Percentiles rank a stretch among this genome's conserved stretches.
Conservation (phyloP, 2,113 vertebrate genomes). For the Neofelis nebulosa region DNA sequence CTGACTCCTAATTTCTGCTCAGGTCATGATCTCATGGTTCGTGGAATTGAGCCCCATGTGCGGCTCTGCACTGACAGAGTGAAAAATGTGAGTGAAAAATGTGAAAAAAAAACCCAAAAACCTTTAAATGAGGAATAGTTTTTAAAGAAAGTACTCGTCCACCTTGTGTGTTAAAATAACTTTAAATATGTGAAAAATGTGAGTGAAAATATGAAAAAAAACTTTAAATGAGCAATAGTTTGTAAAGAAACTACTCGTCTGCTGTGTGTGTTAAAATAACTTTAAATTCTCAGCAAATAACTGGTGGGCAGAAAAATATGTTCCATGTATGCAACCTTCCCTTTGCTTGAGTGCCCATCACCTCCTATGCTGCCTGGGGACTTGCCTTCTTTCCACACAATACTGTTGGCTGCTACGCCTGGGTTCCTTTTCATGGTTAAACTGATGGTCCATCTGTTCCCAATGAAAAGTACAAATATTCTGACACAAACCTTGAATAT, state of each 20-base stretch:
- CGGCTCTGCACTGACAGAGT: background rate
- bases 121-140: background rate
- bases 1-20: background rate
- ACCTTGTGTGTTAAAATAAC: background rate
- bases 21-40: background rate
- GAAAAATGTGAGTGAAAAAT: no score
- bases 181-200: background rate
- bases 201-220: no score
- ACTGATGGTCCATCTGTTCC: constrained; percentile 50
- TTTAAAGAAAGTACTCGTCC: background rate
- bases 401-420: background rate
- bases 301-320: background rate
- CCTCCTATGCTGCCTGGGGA: background rate
- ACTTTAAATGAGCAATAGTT: background rate
- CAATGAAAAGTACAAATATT: constrained; percentile 50
- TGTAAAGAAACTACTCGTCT: background rate
- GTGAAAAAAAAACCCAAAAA: no score
- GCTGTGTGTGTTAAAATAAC: background rate
- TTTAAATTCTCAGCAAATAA: background rate
- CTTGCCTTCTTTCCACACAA: background rate
- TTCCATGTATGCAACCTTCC: background rate
- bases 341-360: background rate
- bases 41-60: background rate
- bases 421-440: constrained; percentile 32
- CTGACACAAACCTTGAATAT: constrained; percentile 35